Conservation (phyloP, 2,113 vertebrate genomes). For the Strigops habroptila region DNA sequence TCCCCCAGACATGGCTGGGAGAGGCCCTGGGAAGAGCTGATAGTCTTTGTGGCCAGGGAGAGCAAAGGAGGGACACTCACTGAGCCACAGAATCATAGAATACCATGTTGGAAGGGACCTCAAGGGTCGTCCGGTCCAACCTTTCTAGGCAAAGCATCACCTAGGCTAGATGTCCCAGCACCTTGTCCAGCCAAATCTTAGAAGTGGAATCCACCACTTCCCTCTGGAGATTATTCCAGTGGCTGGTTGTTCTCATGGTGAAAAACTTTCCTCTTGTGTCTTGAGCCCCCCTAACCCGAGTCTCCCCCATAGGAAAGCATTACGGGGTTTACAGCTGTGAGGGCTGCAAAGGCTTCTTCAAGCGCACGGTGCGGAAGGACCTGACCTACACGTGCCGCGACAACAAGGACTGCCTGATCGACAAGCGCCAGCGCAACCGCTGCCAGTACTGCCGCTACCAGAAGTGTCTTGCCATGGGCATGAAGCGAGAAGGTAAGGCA, state of each 20-base stretch:
- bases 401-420: slow-evolving; percentile 96
- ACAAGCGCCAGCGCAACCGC: slow-evolving; percentile 98
- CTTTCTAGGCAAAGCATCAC: neutral
- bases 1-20: accelerated
- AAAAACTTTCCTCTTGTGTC: neutral
- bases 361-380: slow-evolving; percentile 95
- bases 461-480: slow-evolving; percentile 99
- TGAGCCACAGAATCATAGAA: neutral
- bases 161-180: neutral
- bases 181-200: too few relatives aligned
- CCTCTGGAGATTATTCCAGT: neutral
- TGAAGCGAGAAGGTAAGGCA: slow-evolving; percentile 97
- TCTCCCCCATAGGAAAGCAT: slow-evolving; percentile 84
- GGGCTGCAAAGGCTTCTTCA: slow-evolving; percentile 99
- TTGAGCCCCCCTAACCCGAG: neutral
- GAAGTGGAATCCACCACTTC: neutral
- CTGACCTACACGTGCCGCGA: slow-evolving; percentile 96
- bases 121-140: neutral
- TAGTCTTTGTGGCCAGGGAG: neutral
- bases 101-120: neutral
- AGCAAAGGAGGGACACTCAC: neutral
- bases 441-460: slow-evolving; percentile 99
- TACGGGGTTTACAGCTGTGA: slow-evolving; percentile 99
- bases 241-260: neutral
- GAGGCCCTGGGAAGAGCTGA: neutral